Evolutionary conservation across 2,797 vertebrate species (phyloP).

Genomic region (Gymnothorax reevesii): DNA sequence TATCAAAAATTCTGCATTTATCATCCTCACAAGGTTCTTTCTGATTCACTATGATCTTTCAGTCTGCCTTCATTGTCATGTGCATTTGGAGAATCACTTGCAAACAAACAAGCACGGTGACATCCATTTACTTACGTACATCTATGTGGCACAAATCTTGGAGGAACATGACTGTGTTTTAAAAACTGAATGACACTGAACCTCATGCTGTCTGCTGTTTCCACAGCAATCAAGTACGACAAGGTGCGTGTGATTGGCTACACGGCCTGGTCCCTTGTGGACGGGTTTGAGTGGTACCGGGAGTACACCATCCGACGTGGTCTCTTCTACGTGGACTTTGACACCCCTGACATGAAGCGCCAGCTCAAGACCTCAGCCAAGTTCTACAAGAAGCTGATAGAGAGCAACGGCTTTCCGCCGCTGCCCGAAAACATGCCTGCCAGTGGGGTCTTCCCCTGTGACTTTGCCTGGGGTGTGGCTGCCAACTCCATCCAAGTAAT

Average conservation of each 20-base stretch:
- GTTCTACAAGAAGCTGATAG: constrained; percentile 91
- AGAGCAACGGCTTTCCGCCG: constrained; percentile 89
- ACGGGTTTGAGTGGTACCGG: constrained; percentile 93
- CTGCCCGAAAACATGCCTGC: constrained; percentile 82
- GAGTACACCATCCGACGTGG: constrained; percentile 89
- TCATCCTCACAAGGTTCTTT: neutral
- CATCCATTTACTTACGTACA: no score
- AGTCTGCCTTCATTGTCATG: neutral
- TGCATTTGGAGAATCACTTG: neutral
- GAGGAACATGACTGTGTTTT: neutral
- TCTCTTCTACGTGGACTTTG: constrained; percentile 92
- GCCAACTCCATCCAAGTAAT: constrained; percentile 90
- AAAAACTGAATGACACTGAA: neutral
- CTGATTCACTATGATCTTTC: neutral
- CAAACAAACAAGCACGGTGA: neutral
- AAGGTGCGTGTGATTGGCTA: constrained; percentile 88
- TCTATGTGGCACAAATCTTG: no score
- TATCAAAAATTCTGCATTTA: neutral
- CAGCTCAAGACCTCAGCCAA: constrained; percentile 90
- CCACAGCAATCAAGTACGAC: constrained; percentile 84
- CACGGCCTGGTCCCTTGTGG: constrained; percentile 94
- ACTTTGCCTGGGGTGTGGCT: constrained; percentile 91
- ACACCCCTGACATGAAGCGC: constrained; percentile 84
- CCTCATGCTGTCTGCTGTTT: constrained; percentile 14
- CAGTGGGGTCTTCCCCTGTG: constrained; percentile 84